phyloP scores from a whole-genome alignment of 2,888 invertebrate species.

The Pherbina coryleti region DNA sequence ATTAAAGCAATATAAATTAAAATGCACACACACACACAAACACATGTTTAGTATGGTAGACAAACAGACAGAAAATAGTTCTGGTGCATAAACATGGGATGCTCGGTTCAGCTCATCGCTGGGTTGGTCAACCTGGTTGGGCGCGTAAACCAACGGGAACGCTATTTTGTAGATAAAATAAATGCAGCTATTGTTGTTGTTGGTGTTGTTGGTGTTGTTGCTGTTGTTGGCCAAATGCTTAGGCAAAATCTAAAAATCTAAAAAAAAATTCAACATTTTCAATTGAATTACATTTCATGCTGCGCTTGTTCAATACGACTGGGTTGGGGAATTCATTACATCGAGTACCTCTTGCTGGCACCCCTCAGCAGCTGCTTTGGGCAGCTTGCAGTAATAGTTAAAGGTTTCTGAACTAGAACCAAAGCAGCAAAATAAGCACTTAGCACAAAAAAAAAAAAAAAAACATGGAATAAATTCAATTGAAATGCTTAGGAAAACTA shows the following conservation, averaged over 20 bases:
- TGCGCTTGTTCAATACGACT: neutral
- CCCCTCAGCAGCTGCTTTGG: neutral
- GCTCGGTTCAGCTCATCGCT: neutral
- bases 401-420: slow-evolving; percentile 22
- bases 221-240: neutral
- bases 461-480: neutral
- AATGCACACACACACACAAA: neutral
- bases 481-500: neutral
- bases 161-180: neutral
- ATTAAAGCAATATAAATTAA: slow-evolving; percentile 28
- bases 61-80: neutral
- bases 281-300: slow-evolving; percentile 19
- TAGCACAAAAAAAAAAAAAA: neutral
- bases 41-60: neutral
- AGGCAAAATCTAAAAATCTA: neutral
- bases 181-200: neutral
- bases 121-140: slow-evolving; percentile 25
- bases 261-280: neutral
- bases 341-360: neutral
- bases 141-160: slow-evolving; percentile 1
- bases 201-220: neutral
- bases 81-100: slow-evolving; percentile 17
- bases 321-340: neutral
- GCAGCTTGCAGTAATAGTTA: neutral
- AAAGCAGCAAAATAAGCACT: neutral